Evolutionary conservation across 2,888 invertebrate genomes (phyloP).

Genomic region (Watsonalla binaria): DNA sequence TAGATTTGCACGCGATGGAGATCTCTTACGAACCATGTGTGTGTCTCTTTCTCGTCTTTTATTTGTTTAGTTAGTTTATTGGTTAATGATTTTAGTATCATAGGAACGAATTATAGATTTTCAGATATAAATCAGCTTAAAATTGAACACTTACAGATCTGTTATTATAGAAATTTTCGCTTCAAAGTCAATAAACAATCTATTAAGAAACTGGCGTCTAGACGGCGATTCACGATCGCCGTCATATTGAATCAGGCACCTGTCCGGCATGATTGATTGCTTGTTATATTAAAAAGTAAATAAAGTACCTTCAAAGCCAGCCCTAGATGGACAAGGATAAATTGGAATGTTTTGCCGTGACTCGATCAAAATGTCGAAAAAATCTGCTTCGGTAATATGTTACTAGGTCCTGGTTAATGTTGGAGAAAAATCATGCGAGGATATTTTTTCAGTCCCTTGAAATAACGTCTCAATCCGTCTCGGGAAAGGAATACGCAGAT

Average conservation of each 20-base stretch:
- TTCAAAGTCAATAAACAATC: constrained; percentile 25
- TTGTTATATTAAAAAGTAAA: constrained; percentile 63
- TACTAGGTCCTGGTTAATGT: background rate
- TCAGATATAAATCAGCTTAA: too few relatives aligned
- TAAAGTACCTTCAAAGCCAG: constrained; percentile 55
- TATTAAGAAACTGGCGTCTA: constrained; percentile 28
- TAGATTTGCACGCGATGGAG: too few relatives aligned
- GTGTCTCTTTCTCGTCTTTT: too few relatives aligned
- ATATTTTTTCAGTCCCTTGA: background rate
- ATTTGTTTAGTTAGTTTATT: too few relatives aligned
- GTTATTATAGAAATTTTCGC: constrained; percentile 12
- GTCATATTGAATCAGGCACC: constrained; percentile 46
- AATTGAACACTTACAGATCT: too few relatives aligned
- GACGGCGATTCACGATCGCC: constrained; percentile 48
- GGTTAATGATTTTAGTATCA: too few relatives aligned
- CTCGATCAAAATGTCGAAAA: constrained; percentile 41
- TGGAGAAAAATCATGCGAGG: background rate
- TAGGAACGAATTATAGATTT: too few relatives aligned
- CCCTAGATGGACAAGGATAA: constrained; percentile 40
- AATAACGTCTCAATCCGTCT: background rate
- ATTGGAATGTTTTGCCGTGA: constrained; percentile 39
- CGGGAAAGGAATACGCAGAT: background rate
- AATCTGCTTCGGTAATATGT: constrained; percentile 14
- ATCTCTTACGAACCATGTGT: too few relatives aligned
- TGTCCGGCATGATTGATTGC: constrained; percentile 62